A percentile compares a stretch with the other conserved stretches of the same genome.
Evolutionary conservation across 2,113 vertebrate species (phyloP).

Genomic region (Platichthys stellatus): DNA sequence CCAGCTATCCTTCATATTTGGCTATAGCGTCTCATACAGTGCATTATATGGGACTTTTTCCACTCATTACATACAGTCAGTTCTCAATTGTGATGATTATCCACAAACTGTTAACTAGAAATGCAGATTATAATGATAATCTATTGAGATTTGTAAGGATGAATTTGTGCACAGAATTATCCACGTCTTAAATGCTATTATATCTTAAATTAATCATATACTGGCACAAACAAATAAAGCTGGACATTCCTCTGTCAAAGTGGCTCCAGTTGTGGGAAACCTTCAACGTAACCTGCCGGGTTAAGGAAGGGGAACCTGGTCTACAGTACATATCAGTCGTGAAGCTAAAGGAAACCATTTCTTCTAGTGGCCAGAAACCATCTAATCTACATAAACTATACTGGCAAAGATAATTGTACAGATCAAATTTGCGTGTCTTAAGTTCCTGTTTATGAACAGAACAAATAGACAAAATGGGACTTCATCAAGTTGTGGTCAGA

Average conservation of each 20-base stretch:
- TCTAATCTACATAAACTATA: slow-evolving; percentile 31
- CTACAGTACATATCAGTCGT: slow-evolving; percentile 16
- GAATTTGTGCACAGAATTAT: slow-evolving; percentile 12
- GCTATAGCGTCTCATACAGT: slow-evolving; percentile 43
- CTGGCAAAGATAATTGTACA: slow-evolving; percentile 37
- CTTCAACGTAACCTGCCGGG: slow-evolving; percentile 13
- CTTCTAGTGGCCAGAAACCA: slow-evolving; percentile 7
- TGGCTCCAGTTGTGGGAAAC: slow-evolving; percentile 18
- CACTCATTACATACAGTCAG: slow-evolving; percentile 6
- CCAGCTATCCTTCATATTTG: slow-evolving; percentile 63
- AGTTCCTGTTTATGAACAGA: slow-evolving; percentile 11
- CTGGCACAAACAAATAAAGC: slow-evolving; percentile 36
- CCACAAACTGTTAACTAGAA: slow-evolving; percentile 2
- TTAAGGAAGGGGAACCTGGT: neutral
- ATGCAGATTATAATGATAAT: slow-evolving; percentile 25
- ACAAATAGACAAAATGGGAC: slow-evolving; percentile 37
- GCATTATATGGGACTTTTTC: slow-evolving; percentile 8
- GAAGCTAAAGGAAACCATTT: slow-evolving; percentile 23
- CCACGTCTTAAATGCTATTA: slow-evolving; percentile 8
- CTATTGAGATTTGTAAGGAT: slow-evolving; percentile 44
- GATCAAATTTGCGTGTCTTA: neutral
- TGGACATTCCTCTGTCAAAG: slow-evolving; percentile 34
- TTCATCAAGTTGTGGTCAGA: slow-evolving; percentile 50
- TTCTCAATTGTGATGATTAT: slow-evolving; percentile 16
- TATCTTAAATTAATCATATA: slow-evolving; percentile 21